Percentiles rank a stretch among this genome's conserved stretches.
These are phyloP conservation scores for Gopherus evgoodei DNA, from an alignment of 2,113 vertebrate genomes.

Conservation along the genomic window DNA sequence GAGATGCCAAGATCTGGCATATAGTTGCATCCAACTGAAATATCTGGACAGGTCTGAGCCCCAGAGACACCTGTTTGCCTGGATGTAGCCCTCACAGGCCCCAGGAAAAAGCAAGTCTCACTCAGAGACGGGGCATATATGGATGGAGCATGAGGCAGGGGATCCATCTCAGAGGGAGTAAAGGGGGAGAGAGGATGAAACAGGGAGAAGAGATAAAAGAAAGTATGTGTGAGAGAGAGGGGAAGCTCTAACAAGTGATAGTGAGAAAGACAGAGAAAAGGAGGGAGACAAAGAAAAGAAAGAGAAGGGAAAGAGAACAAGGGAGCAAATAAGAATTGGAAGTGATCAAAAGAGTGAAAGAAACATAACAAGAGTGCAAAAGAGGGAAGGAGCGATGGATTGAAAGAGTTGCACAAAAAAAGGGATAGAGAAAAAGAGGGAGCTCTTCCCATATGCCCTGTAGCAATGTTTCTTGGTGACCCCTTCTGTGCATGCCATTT, in stretches of 20 bases:
- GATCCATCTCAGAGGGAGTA: constrained; percentile 38
- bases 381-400: neutral
- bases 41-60: neutral
- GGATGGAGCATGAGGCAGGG: constrained; percentile 21
- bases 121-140: constrained; percentile 3
- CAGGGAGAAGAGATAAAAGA: constrained; percentile 42
- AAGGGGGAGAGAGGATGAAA: constrained; percentile 2
- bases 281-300: constrained; percentile 19
- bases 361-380: neutral
- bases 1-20: neutral
- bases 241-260: constrained; percentile 15
- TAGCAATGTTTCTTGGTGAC: constrained; percentile 47
- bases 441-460: neutral
- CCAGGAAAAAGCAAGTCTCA: neutral
- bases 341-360: constrained; percentile 19
- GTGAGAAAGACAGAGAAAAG: constrained; percentile 15
- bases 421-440: neutral
- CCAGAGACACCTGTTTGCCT: neutral
- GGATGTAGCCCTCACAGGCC: neutral
- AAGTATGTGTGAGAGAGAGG: neutral
- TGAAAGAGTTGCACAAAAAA: neutral
- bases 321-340: neutral
- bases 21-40: neutral
- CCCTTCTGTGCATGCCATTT: neutral
- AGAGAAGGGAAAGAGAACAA: constrained; percentile 23